Evolutionary conservation across 2,113 vertebrate species (phyloP), one percentile per base, ranked within the genome.

Genomic region (Rhinoderma darwinii): DNA sequence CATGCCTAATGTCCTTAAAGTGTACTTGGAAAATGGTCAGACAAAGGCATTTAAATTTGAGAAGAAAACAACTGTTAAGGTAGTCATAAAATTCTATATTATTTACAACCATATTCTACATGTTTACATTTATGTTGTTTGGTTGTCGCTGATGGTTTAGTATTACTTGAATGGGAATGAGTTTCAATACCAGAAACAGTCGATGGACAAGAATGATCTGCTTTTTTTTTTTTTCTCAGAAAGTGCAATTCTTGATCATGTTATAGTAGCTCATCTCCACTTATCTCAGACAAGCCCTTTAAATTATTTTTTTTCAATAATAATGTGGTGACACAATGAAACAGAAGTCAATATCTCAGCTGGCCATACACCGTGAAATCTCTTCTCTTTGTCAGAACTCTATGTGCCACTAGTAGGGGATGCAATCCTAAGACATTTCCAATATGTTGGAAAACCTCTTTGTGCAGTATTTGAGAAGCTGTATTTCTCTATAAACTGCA

Each of bases 31-130:
- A 93, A 99, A 99, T 0, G 98, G 98, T 84, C 98, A 99, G 93
- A 99, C 98, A 1, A 99, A 99, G 91, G 98, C 98, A 25, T 99
- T 99, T 94, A 97, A 97, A 90, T 99, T 98, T 85, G 96, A 98
- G 88, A 93, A 90, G 8, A 96, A 92, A 90, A 99, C 98, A 74
- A 97, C 97, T 0, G 97, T 99, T 82, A 99, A 99, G 97, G 98
- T 99, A 94, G 86, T 10, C 10, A 63, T 9, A 20, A 37, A n/a
- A 32, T 18, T 20, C 20, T 35, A 4, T 18, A 51, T 18, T 22
- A 54, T 54, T 8, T 35, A 18, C 30, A 18, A 77, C 10, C 8
- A 14, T 73, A 14, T 25, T 74, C 3, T 59, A 27, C 12, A 2
- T 27, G 3, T 27, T 30, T n/a, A 25, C 18, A 20, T 20, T 25